Evolutionary conservation across 2,797 vertebrate genomes (phyloP), one percentile per base, ranked within the genome.

Genomic region (Phoxinus dragarum): DNA sequence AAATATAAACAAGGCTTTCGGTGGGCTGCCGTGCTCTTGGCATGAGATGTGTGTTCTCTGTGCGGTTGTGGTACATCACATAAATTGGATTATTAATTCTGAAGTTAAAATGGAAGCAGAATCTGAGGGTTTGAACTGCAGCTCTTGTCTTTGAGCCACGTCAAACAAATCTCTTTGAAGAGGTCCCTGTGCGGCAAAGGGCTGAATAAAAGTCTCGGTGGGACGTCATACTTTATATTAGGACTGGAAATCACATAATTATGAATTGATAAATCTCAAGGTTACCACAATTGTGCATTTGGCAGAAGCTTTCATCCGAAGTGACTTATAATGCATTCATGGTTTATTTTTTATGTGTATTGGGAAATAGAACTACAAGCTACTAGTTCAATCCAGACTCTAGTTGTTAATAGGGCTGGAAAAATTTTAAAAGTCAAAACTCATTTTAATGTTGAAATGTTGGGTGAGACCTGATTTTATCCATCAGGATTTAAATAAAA

Each of bases 1-100:
- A 64, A 47, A 78, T 17, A 42, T 61, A 74, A n/a, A n/a, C 27
- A 38, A 36, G 40, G 54, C 9, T 44, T 40, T 82, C 16, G 10
- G 23, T 61, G 4, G 36, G 21, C 80, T 16, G 68, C 68, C 8
- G 8, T 59, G 71, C 54, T 14, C 40, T 64, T 34, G 3, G 77
- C 54, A 61, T 44, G 9, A 47, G 9, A 31, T 21, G 38, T 23
- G 31, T 44, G 71, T 34, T 82, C 19, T 64, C 17, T 61, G 36
- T 74, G 69, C 21, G 27, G 54, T 73, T 82, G 69, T 36, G 69
- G 69, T 36, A n/a, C 19, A 49, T 74, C 11, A 38, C 69, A 73
- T 82, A 64, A 47, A 64, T 49, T 49, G 40, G 40, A 47, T 74
- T 82, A 64, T 82, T 61, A 73, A 73, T 61, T 47, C 40, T 73